Evolutionary conservation across 2,888 invertebrate species (phyloP), one percentile per base, ranked within the genome.

Genomic region (Ophion ellenae): DNA sequence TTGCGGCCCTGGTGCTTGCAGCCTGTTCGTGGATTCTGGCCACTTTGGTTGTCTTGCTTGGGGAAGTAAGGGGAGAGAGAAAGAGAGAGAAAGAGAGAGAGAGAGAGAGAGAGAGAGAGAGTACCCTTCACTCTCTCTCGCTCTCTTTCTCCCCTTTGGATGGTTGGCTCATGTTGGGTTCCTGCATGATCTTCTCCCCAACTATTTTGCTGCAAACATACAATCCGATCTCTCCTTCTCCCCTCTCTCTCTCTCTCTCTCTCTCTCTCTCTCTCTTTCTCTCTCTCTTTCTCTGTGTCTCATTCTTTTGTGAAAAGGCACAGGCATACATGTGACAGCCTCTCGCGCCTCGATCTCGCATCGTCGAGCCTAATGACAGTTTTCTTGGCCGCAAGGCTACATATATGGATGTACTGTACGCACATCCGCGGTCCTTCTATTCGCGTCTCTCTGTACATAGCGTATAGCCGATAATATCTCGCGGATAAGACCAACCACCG

Each of bases 391-490:
- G 69, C 73, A n/a, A 45, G 64, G 63, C 64, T 74, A 59, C 66
- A 73, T 66, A 71, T 20, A 66, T 71, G 47, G 77, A 14, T 9
- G 14, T 81, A 82, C 69, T 63, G 69, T 79, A 78, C 71, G 83
- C 86, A 86, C 82, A 83, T 67, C 73, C 66, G 86, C 78, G 69
- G 78, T 59, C 69, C 63, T 67, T 85, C 64, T 85, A 57, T 76
- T 57, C 69, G 24, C 78, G 64, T 74, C 61, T 73, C 59, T 66
- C 70, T 59, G 69, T 64, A n/a, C 79, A 24, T 69, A 78, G 63
- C 87, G n/a, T 57, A 57, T 32, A 84, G 85, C 87, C 82, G 89
- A 91, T 89, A 87, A 89, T 89, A 90, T 89, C 87, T 83, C 88
- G 85, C 82, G 73, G 53, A 57, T 59, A 71, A 57, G 57, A 53